Conservation (phyloP, 37 sponge, comb jelly and placozoan species). For the Spongia lamella region DNA sequence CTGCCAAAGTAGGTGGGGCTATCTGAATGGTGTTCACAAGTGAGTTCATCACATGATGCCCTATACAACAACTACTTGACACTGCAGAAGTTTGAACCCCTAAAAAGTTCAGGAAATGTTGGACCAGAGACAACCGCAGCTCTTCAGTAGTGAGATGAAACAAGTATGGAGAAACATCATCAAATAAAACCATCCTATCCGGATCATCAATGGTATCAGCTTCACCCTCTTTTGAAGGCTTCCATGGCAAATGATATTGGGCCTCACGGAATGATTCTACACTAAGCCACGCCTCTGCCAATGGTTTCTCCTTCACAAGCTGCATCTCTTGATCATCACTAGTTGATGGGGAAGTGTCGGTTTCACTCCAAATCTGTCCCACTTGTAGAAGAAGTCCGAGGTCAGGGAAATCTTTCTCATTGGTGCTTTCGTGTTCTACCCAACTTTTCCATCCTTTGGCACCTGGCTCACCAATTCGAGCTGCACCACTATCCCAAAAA, state of each 20-base stretch:
- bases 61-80: not conserved
- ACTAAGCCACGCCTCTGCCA: slow-evolving; percentile 61
- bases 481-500: slow-evolving; percentile 81
- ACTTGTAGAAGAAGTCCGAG: not conserved
- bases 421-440: slow-evolving; percentile 29
- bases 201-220: slow-evolving; percentile 65
- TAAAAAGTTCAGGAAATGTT: slow-evolving; percentile 64
- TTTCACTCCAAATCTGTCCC: not conserved
- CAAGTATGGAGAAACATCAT: slow-evolving; percentile 61
- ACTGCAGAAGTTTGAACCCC: slow-evolving; percentile 26
- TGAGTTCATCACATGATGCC: no score
- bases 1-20: no score
- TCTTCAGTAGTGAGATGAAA: slow-evolving; percentile 42
- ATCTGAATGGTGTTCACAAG: no score
- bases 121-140: slow-evolving; percentile 44
- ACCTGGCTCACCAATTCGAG: slow-evolving; percentile 69
- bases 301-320: slow-evolving; percentile 17
- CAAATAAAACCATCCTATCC: slow-evolving; percentile 76
- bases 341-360: not conserved
- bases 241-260: slow-evolving; percentile 58
- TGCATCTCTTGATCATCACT: slow-evolving; percentile 16
- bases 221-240: slow-evolving; percentile 14
- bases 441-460: slow-evolving; percentile 75
- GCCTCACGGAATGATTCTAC: slow-evolving; percentile 57
- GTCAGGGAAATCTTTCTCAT: not conserved